phyloP scores from a whole-genome alignment of 2,113 vertebrate species.

The Apteryx mantelli region DNA sequence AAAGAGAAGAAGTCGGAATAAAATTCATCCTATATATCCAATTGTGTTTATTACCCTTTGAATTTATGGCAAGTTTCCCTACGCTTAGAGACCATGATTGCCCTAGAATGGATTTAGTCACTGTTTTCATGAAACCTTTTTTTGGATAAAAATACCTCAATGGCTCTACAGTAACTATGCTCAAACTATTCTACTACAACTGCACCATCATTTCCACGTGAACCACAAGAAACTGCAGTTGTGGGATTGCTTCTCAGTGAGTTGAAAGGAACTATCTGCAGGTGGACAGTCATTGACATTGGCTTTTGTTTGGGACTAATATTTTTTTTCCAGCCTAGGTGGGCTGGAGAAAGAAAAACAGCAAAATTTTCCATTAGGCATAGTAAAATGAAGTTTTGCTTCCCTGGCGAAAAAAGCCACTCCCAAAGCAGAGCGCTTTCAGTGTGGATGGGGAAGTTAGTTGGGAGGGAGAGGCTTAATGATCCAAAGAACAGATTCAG shows the following conservation, averaged over 20 bases:
- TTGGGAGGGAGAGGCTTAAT: not conserved
- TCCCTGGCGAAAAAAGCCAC: not conserved
- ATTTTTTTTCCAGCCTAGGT: constrained; percentile 3
- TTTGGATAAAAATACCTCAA: not conserved
- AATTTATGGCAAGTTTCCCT: not conserved
- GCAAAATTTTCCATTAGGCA: not conserved
- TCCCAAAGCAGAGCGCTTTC: not conserved
- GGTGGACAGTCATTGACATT: not conserved
- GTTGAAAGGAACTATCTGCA: not conserved
- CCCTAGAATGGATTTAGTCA: not conserved
- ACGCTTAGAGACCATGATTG: not conserved
- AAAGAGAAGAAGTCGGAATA: not conserved
- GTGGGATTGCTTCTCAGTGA: not conserved
- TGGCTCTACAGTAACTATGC: not conserved
- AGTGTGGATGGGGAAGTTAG: not conserved
- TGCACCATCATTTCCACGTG: not conserved
- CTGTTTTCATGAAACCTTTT: not conserved
- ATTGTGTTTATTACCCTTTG: not conserved
- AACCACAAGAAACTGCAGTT: not conserved
- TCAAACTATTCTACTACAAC: not conserved
- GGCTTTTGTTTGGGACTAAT: not conserved
- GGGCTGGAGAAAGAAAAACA: constrained; percentile 1
- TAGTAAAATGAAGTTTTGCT: not conserved
- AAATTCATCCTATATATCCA: not conserved
- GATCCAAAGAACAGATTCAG: not conserved